Evolutionary conservation across 2,888 invertebrate species (phyloP), one percentile per base, ranked within the genome.

Genomic region (Prionchulus punctatus): DNA sequence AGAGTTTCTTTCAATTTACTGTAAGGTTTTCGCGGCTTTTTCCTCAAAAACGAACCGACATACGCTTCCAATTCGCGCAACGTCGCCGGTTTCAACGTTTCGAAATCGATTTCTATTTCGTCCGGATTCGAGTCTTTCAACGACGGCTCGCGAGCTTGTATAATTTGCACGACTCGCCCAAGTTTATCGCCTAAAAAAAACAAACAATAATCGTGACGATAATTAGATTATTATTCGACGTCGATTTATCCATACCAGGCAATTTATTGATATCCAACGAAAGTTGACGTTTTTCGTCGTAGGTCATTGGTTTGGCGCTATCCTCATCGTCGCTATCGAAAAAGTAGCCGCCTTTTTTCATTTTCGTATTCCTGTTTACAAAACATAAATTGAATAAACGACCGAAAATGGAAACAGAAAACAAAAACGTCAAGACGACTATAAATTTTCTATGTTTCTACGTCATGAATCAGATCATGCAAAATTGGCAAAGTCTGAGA

Each of bases 91-190:
- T 96, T 94, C 67, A 98, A 76, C 45, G 94, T 96, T 78, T 98
- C 98, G 76, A 99, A 99, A 77, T 98, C 98, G 67, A 98, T 98
- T 79, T 99, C 98, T 65, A 99, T 96, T 77, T 98, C 98, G 74
- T 98, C 98, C 30, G 96, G 96, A 79, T 98, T 98, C 30, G 94
- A 96, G 76, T 98, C 96, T 70, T 92, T 81, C 67, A 96, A 79
- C 63, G 91, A 91, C 62, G 94, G 94, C 72, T 98, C 98, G 70
- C 96, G 80, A 66, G 87, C 87, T 76, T 98, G 96, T 72, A 99
- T 98, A 69, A 98, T 99, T 76, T 94, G 90, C 65, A 98, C 96
- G 69, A 98, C 96, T 69, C 90, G 82, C 60, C 96, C 94, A 66
- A 98, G 81, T 76, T 94, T 94, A 75, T 98, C 96, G 71, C 92